Evolutionary conservation across 2,888 invertebrate genomes (phyloP), one percentile per base, ranked within the genome.

Genomic region (Stenoptilia bipunctidactyla): DNA sequence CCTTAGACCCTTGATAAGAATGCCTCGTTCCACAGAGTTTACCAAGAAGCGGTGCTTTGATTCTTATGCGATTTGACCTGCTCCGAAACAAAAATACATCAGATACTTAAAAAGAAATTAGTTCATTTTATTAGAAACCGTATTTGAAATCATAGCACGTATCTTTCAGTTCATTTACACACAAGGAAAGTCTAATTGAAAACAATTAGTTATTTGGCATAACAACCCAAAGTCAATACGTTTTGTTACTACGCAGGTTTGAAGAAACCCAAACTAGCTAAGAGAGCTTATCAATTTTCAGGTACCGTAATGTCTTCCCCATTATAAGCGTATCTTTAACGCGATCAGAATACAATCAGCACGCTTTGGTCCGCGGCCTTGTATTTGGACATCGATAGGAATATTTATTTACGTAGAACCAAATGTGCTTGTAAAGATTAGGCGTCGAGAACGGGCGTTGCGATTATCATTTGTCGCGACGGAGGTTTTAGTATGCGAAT

Each of bases 401-500:
- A 67, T 77, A 74, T 79, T 76, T 63, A 69, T 79, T 76, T 63
- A 69, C 69, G 58, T 56, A 55, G 53, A 48, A 54, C 67, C 68
- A 66, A 73, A 69, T 61, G 51, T 70, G 67, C 71, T 71, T 65
- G 65, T 46, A 54, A 59, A 74, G 75, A 73, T 75, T 66, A 70
- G 63, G 61, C 61, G 58, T 53, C 55, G 58, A 59, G 66, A 68
- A 63, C 66, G 63, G 58, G 58, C 50, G 56, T 69, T 61, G 73
- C 72, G 71, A 76, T 77, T 64, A 71, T 73, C 62, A 58, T 58
- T 20, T 53, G 71, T 69, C 64, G 68, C 68, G 68, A 52, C 63
- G 50, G 52, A 61, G 56, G 66, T 68, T 13, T 82, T 83, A 82
- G 79, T 82, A 82, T 83, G 74, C 83, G 71, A 61, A 62, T 63